A percentile compares a stretch with the other conserved stretches of the same genome.
phyloP scores from a whole-genome alignment of 2,113 vertebrate species.

The Mormyrus lacerda region DNA sequence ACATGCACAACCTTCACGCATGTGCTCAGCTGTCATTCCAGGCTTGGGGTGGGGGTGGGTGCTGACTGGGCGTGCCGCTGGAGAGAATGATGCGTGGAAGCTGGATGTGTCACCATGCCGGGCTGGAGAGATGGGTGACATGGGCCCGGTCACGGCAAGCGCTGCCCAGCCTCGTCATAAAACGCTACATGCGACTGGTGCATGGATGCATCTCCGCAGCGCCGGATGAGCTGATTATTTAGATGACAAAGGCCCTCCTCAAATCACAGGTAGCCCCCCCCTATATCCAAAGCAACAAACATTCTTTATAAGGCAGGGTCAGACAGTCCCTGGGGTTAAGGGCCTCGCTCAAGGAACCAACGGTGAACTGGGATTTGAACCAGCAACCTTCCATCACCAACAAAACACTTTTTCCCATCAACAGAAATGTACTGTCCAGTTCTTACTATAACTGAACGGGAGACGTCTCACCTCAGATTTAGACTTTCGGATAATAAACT shows the following conservation, averaged over 20 bases:
- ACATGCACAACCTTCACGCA: constrained; percentile 62
- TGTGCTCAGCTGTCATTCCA: constrained; percentile 61
- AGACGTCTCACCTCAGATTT: neutral
- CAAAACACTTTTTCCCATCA: neutral
- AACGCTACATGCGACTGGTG: neutral
- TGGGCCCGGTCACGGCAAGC: neutral
- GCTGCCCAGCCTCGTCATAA: neutral
- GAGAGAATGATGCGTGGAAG: neutral
- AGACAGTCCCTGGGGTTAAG: neutral
- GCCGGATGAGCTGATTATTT: constrained; percentile 12
- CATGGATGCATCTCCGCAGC: constrained; percentile 5
- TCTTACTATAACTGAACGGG: neutral
- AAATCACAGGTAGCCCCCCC: neutral
- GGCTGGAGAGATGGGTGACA: neutral
- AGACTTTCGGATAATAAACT: neutral
- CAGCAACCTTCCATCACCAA: neutral
- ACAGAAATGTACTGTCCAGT: neutral
- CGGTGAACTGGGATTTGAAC: neutral
- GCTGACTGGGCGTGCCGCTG: neutral
- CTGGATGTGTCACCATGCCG: neutral
- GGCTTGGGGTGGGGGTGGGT: constrained; percentile 46
- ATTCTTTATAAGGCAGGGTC: neutral
- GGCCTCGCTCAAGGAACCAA: neutral
- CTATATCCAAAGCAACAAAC: neutral
- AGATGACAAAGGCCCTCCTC: constrained; percentile 15